Base-by-base conservation (phyloP, 2,888 invertebrate species). In the Drosophila bunnanda region DNA sequence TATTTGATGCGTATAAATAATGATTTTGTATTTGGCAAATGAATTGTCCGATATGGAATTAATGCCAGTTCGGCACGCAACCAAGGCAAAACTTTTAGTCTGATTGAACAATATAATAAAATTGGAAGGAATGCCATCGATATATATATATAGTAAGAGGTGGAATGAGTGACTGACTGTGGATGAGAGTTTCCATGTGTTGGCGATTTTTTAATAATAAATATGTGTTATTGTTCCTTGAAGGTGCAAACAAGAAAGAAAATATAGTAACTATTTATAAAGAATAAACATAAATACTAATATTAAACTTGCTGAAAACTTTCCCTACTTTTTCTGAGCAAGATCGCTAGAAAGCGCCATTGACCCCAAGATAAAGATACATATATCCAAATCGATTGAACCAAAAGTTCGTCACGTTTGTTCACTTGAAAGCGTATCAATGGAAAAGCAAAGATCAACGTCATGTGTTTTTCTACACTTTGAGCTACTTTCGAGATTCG, bases 1-100 rank as follows among this genome's bases (percentile, higher is more conserved):
- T 58, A 73, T 67, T 67, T 69, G 78, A 76, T 61, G 79, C 85
- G 82, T 58, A 76, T 78, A 82, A 78, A 79, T 76, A 86, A 83
- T 76, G 64, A 77, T 77, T 80, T 82, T 77, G 79, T 82, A 62
- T 86, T 83, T 75, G 76, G 59, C 71, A 77, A 86, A 79, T 76
- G 69, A 83, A 79, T 76, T 73, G 81, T 67, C 78, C 68, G 70
- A 71, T 76, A 64, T 78, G 72, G 70, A 74, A 78, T 69, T 78
- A 79, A 86, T 83, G 78, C 80, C 77, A 77, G 78, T 75, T 67
- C 60, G 71, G 62, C 83, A 83, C 83, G 83, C 83, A 83, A 82
- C 56, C 30, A 30, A 36, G 25, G 28, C 66, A 46, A 81, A 75
- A 83, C 84, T 83, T 74, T 83, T 86, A 87, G 84, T 46, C 55